Evolutionary conservation across 2,888 invertebrate species (phyloP).

Genomic region (Stegophylla sp.): DNA sequence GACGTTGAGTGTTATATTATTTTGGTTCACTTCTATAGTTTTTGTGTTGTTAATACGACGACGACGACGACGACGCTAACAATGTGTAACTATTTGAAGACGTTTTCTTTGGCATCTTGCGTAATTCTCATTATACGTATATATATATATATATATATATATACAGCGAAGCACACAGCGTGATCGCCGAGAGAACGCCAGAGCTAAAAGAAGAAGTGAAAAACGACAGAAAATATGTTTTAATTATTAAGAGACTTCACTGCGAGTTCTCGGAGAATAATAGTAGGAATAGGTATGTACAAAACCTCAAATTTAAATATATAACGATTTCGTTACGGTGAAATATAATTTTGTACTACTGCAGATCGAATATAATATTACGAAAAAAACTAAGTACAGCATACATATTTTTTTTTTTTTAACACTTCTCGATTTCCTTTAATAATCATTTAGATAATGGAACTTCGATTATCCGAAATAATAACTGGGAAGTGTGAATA

Average conservation of each 20-base stretch:
- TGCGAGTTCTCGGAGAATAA: neutral
- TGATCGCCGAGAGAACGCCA: neutral
- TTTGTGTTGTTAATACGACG: constrained; percentile 13
- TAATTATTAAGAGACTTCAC: constrained; percentile 15
- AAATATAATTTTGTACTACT: too few relatives aligned
- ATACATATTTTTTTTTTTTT: too few relatives aligned
- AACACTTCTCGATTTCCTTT: too few relatives aligned
- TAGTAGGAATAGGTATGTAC: too few relatives aligned
- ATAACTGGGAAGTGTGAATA: too few relatives aligned
- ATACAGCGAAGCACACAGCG: neutral
- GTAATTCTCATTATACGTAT: constrained; percentile 10
- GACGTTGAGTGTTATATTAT: neutral
- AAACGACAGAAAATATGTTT: constrained; percentile 15
- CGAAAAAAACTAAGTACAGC: too few relatives aligned
- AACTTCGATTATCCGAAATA: too few relatives aligned
- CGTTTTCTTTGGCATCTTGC: constrained; percentile 24
- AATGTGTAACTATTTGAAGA: constrained; percentile 41
- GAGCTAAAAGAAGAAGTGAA: constrained; percentile 16
- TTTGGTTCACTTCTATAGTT: constrained; percentile 4
- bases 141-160: neutral
- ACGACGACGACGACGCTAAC: constrained; percentile 17
- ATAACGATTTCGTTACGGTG: too few relatives aligned
- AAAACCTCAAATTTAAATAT: too few relatives aligned
- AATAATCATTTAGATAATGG: too few relatives aligned
- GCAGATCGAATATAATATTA: too few relatives aligned